phyloP scores from a whole-genome alignment of 2,113 vertebrate species.

The Empidonax alnorum region DNA sequence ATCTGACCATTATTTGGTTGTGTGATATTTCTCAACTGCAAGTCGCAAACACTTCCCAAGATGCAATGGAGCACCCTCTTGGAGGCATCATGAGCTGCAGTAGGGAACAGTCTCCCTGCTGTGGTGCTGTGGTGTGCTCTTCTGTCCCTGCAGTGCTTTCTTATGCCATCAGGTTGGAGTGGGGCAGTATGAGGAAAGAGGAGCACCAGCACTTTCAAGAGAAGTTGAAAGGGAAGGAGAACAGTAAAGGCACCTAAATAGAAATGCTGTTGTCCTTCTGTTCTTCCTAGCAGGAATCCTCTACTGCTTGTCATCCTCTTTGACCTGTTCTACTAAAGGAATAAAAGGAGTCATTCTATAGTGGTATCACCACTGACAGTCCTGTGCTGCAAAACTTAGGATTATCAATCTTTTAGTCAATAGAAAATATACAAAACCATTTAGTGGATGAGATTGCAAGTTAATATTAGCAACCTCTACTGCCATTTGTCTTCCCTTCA shows the following conservation, averaged over 20 bases:
- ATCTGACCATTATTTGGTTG: background rate
- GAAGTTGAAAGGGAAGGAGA: background rate
- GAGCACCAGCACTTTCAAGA: background rate
- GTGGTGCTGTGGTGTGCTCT: rapidly evolving
- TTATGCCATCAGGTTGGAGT: background rate
- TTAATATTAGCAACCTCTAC: background rate
- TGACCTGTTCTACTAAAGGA: background rate
- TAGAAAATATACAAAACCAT: background rate
- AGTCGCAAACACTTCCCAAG: background rate
- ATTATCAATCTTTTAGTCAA: background rate
- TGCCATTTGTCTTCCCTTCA: background rate
- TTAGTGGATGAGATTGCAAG: background rate
- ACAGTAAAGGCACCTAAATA: background rate
- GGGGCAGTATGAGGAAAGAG: background rate
- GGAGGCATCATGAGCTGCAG: background rate
- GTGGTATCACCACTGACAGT: background rate
- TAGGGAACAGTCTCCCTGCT: background rate
- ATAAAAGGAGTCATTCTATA: background rate
- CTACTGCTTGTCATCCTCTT: background rate
- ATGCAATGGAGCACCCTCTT: background rate
- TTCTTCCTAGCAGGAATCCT: background rate
- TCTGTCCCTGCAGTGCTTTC: background rate
- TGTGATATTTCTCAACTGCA: background rate
- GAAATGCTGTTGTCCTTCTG: too few relatives aligned
- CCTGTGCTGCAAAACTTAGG: background rate